Percentiles rank a stretch among this genome's conserved stretches.
These are phyloP conservation scores for Catocala sponsa DNA, from an alignment of 2,888 invertebrate species.

Conservation along the genomic window DNA sequence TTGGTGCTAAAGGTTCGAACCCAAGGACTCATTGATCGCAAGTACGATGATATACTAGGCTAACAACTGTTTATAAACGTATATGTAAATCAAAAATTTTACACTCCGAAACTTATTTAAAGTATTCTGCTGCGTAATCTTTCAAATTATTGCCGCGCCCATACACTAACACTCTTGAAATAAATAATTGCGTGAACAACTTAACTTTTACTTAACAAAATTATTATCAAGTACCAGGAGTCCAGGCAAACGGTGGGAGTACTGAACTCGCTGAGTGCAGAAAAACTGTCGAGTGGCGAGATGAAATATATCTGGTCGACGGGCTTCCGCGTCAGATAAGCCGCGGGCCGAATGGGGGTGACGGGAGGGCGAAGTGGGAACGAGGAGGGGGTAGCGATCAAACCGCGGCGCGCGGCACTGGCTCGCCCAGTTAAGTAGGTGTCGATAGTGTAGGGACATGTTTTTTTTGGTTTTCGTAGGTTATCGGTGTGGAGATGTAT, in stretches of 20 bases:
- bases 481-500: constrained; percentile 1
- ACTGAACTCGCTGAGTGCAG: constrained; percentile 45
- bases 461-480: constrained; percentile 1
- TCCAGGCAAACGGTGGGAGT: constrained; percentile 33
- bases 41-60: too few relatives aligned
- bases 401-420: constrained; percentile 53
- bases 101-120: too few relatives aligned
- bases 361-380: constrained; percentile 27
- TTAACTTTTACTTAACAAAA: constrained; percentile 42
- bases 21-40: too few relatives aligned
- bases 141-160: too few relatives aligned
- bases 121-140: too few relatives aligned
- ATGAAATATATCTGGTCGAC: constrained; percentile 74
- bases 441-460: constrained; percentile 58
- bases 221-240: constrained; percentile 43
- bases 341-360: constrained; percentile 53
- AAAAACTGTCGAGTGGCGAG: constrained; percentile 66
- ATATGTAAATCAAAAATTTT: too few relatives aligned
- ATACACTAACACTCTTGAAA: background rate
- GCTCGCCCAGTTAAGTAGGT: constrained; percentile 74
- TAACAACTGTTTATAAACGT: too few relatives aligned
- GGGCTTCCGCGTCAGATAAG: constrained; percentile 74
- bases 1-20: too few relatives aligned
- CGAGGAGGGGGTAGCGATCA: constrained; percentile 60
- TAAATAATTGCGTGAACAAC: constrained; percentile 18